Percentiles rank a stretch among this genome's conserved stretches.
Conservation (phyloP, 2,797 vertebrate species). For the Spatula clypeata region DNA sequence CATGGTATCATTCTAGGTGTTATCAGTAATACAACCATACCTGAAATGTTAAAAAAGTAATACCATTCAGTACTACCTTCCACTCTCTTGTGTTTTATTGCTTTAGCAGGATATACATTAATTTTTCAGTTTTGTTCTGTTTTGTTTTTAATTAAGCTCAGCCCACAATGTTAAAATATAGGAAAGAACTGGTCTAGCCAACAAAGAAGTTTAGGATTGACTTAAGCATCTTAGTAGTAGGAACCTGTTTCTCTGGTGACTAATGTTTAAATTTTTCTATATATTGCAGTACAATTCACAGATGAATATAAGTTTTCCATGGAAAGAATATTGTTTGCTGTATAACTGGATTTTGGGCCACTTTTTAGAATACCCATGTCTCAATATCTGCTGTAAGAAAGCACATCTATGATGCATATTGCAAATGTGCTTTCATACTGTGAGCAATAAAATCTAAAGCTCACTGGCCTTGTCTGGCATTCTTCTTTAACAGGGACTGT, state of each 20-base stretch:
- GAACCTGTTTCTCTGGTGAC: not conserved
- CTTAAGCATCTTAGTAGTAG: not conserved
- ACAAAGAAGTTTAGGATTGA: not conserved
- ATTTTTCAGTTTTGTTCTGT: not conserved
- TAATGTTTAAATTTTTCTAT: not conserved
- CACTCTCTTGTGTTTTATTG: not conserved
- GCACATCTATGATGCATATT: not conserved
- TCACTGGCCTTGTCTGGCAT: not conserved
- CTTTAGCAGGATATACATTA: not conserved
- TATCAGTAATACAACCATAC: not conserved
- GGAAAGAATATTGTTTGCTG: not conserved
- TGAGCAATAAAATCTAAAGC: not conserved
- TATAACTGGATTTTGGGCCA: not conserved
- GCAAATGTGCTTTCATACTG: not conserved
- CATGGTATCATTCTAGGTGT: not conserved
- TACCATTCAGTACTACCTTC: not conserved
- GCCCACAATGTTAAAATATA: fast-evolving
- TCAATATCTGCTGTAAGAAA: not conserved
- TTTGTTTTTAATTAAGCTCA: not conserved
- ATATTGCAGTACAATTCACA: not conserved
- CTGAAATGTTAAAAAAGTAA: not conserved
- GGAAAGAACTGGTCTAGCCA: not conserved
- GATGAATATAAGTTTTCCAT: not conserved
- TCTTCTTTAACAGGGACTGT: not conserved
- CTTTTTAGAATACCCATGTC: not conserved